A percentile compares a stretch with the other conserved stretches of the same genome.
phyloP scores from a whole-genome alignment of 2,888 invertebrate genomes.

The Agrotis puta region DNA sequence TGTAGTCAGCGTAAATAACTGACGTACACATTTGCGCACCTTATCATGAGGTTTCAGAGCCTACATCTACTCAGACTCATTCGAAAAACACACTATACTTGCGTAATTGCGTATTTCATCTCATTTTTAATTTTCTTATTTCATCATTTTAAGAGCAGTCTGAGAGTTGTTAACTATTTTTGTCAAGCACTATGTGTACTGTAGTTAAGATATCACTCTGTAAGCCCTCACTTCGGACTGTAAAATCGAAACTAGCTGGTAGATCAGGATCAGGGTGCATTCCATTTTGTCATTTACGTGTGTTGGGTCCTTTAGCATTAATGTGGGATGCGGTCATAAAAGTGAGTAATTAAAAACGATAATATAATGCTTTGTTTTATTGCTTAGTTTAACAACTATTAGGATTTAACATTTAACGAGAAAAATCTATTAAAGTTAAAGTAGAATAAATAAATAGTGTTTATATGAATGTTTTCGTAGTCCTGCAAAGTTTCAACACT shows the following conservation, averaged over 20 bases:
- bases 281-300: slow-evolving; percentile 6
- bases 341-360: slow-evolving; percentile 23
- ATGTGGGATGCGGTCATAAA: slow-evolving; percentile 28
- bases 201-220: too few species aligned
- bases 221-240: not conserved
- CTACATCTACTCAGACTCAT: slow-evolving; percentile 2
- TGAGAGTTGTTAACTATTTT: too few species aligned
- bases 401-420: slow-evolving; percentile 19
- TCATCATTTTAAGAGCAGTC: too few species aligned
- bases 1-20: not conserved
- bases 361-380: slow-evolving; percentile 31
- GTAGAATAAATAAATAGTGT: not conserved
- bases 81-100: not conserved
- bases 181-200: too few species aligned
- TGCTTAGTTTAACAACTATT: slow-evolving; percentile 31
- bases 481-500: too few species aligned
- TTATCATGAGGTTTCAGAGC: not conserved
- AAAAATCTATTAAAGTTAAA: slow-evolving; percentile 9
- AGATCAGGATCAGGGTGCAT: not conserved
- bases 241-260: not conserved
- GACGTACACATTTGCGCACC: slow-evolving; percentile 3
- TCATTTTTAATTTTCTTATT: too few species aligned
- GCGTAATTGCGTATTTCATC: too few species aligned
- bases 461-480: not conserved
- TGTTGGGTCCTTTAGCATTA: not conserved